Evolutionary conservation across 2,797 vertebrate species (phyloP), one percentile per base, ranked within the genome.

Genomic region (Microhierax caerulescens): DNA sequence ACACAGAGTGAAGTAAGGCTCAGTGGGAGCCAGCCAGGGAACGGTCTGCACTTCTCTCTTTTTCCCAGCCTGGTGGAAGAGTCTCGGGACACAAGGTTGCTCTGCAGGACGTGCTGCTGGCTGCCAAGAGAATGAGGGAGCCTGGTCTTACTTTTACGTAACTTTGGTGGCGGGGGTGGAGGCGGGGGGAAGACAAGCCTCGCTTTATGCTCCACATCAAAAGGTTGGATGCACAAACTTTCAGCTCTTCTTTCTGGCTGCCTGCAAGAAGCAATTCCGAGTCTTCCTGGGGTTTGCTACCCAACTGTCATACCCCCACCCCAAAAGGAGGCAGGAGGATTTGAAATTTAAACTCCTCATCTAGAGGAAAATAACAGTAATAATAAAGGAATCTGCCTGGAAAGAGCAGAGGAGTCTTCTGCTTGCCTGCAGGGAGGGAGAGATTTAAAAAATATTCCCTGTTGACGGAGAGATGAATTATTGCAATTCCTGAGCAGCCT

Each of bases 391-490:
- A 69, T 89, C 74, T 69, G 78, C 47, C 37, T 87, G 84, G 70
- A 48, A 79, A 88, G 73, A 74, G 39, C 18, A 37, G 81, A 82
- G 89, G 70, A 87, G 78, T 13, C 36, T 73, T 65, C 65, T 93
- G 93, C 78, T 53, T 92, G 91, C 91, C 85, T 84, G 54, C 67
- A 41, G 67, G 89, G 87, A 93, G 78, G 63, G 65, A 43, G 70
- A n/a, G 78, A 36, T 85, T 76, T 96, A 43, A 59, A 82, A 93
- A 95, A 87, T 82, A 91, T 36, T 90, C 87, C 78, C 75, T 5
- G 63, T 54, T 91, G 91, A 87, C 89, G 90, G 75, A 32, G 41
- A 8, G 50, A 84, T 87, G 84, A 95, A 48, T 93, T 94, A 76
- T 5, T 32, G 36, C 30, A n/a, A 5, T 37, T 48, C 30, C 64